A percentile compares a stretch with the other conserved stretches of the same genome.
These are phyloP conservation scores for Sinonovacula constricta DNA, from an alignment of 1,140 invertebrate genomes.

Conservation along the genomic window DNA sequence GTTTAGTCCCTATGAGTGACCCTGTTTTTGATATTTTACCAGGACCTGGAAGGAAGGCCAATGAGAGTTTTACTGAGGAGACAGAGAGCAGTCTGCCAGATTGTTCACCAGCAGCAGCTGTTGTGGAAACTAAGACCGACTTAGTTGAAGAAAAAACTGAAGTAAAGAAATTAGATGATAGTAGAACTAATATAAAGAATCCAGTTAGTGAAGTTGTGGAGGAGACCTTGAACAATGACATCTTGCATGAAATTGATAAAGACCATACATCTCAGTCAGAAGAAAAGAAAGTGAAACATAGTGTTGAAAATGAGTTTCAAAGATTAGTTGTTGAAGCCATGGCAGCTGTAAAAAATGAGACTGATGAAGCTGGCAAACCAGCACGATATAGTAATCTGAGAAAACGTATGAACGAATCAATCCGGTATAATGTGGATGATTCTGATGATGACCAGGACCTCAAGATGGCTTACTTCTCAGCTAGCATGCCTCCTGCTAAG, in stretches of 20 bases:
- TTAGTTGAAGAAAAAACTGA: no score
- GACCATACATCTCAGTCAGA: background rate
- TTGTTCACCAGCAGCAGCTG: no score
- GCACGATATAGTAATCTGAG: constrained; percentile 24
- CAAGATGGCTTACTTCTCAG: background rate
- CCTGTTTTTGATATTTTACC: no score
- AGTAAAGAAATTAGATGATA: no score
- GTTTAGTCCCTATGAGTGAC: no score
- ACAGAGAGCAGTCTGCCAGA: no score
- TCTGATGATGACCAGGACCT: constrained; percentile 42
- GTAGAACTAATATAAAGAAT: no score
- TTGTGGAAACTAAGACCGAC: no score
- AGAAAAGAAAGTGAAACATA: constrained; percentile 38
- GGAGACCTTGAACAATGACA: background rate
- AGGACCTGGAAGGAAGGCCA: no score
- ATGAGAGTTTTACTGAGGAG: no score
- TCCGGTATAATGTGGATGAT: constrained; percentile 47
- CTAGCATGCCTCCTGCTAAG: background rate
- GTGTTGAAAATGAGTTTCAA: constrained; percentile 53
- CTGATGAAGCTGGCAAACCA: constrained; percentile 29
- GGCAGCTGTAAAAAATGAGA: constrained; percentile 35
- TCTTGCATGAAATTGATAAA: background rate
- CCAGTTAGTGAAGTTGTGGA: no score
- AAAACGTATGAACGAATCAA: constrained; percentile 36
- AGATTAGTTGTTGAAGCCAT: constrained; percentile 47